Conservation (phyloP, 2,797 vertebrate species). For the Lithobates sylvaticus region DNA sequence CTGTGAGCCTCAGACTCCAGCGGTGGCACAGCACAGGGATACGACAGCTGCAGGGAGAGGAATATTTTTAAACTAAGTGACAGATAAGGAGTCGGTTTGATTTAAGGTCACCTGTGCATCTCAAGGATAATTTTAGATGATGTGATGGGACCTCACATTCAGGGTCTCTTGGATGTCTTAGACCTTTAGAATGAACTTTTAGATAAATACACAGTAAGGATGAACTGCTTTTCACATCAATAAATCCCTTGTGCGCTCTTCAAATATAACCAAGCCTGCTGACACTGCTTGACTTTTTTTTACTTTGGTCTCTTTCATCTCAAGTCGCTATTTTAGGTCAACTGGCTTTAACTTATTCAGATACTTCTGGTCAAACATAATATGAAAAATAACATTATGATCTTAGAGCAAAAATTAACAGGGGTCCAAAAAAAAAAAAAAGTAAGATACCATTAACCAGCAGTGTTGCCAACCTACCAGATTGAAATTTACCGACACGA, state of each 20-base stretch:
- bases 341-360: no score
- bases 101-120: conserved; percentile 41
- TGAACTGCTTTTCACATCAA: background rate
- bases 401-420: background rate
- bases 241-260: background rate
- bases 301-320: background rate
- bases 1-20: conserved; percentile 13
- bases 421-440: no score
- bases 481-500: no score
- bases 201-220: background rate
- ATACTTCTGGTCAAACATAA: background rate
- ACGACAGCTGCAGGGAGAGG: background rate
- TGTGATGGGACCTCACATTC: background rate
- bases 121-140: conserved; percentile 17
- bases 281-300: background rate
- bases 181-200: conserved; percentile 27
- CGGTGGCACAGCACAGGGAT: background rate
- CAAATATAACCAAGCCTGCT: background rate
- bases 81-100: conserved; percentile 40
- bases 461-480: no score
- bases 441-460: no score
- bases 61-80: conserved; percentile 9
- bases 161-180: background rate
- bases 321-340: background rate
- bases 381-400: background rate